Base-by-base conservation (phyloP, 2,113 vertebrate genomes). In the Nesospiza acunhae region DNA sequence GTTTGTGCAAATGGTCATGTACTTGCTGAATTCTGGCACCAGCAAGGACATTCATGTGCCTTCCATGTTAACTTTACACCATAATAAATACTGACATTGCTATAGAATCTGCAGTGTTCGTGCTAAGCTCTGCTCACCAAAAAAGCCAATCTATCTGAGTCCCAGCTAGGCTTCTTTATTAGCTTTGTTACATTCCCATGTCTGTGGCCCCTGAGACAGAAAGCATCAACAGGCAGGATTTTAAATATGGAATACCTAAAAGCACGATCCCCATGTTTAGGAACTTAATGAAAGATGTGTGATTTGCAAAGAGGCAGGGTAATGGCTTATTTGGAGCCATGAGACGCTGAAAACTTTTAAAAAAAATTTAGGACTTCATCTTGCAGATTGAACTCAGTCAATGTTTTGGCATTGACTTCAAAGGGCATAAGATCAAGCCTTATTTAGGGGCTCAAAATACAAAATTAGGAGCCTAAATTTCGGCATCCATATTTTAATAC, bases 1-100 rank as follows among this genome's bases (percentile, higher is more conserved):
- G 74, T 85, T 87, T 91, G 95, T 91, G 82, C 88, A 89, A 96
- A 92, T n/a, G 86, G 80, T 92, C 83, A 39, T 94, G 94, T 37
- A 93, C 87, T 80, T 94, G 67, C 80, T 77, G 85, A 87, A 94
- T 93, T 77, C 83, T 95, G 96, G 82, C 31, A 9, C 81, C 74
- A 56, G 77, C 33, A 56, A 59, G 69, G 93, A 85, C 82, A 79
- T 84, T 83, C 83, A 33, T 67, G 83, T 78, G 84, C 83, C 59
- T 83, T 87, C 91, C 91, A 69, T 67, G 58, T 96, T 90, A 89
- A 82, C 6, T 10, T 91, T 85, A 86, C 80, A 89, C 74, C 2
- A 2, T 35, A 90, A 93, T 41, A 90, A 92, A 89, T 90, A 63
- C 80, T 60, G 55, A 49, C 47, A 70, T 72, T 56, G 68, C 89